A percentile compares a stretch with the other conserved stretches of the same genome.
These are phyloP conservation scores for Apotomis turbidana DNA, from an alignment of 2,888 invertebrate genomes.

Conservation along the genomic window DNA sequence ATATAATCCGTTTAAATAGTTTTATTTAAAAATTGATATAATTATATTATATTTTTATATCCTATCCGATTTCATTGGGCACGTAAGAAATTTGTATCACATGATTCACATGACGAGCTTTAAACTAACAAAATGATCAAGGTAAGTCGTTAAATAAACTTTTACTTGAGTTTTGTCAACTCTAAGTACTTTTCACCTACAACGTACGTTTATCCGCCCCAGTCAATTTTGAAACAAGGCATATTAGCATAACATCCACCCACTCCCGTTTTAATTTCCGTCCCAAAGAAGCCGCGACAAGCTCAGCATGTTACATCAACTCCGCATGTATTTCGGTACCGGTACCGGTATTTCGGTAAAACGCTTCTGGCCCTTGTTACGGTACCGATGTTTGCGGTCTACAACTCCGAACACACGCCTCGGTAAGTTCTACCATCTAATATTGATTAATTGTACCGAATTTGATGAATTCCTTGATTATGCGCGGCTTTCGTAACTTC, in stretches of 20 bases:
- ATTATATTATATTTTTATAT: too few species aligned
- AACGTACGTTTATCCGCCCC: not conserved
- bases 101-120: too few species aligned
- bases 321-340: not conserved
- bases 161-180: too few species aligned
- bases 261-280: constrained; percentile 25
- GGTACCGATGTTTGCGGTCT: constrained; percentile 41
- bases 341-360: not conserved
- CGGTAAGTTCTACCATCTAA: constrained; percentile 36
- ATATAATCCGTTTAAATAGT: too few species aligned
- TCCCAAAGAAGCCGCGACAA: constrained; percentile 25
- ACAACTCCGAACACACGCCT: constrained; percentile 42
- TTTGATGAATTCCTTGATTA: constrained; percentile 22
- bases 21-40: too few species aligned
- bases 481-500: constrained; percentile 8
- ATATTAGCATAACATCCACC: constrained; percentile 26
- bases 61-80: too few species aligned
- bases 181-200: not conserved
- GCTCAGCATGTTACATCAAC: constrained; percentile 23
- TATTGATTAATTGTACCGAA: constrained; percentile 30
- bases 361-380: constrained; percentile 21
- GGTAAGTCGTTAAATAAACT: too few species aligned
- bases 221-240: constrained; percentile 19
- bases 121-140: too few species aligned
- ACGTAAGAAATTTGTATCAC: too few species aligned